Evolutionary conservation across 2,888 invertebrate genomes (phyloP), one percentile per base, ranked within the genome.

Genomic region (Athripsodes cinereus): DNA sequence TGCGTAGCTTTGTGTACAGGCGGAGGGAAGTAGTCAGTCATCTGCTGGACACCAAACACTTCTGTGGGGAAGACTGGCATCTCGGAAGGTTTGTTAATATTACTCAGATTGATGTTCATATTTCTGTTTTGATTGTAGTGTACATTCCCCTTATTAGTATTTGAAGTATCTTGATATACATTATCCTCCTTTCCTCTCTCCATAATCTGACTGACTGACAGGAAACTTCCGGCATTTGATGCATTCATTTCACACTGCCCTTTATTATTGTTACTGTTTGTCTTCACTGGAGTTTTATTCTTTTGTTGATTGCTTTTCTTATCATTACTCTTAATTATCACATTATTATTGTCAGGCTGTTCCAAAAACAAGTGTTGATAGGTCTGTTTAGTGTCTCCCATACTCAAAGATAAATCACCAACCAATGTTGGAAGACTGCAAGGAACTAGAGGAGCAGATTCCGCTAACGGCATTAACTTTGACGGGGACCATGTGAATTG

Each of bases 151-250:
- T 55, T 56, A 31, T 35, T 52, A 10, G 22, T 10, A 11, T 18
- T 22, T 2, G 35, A 49, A 34, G 52, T 55, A 16, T 56, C 58
- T 16, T 35, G 52, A 11, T 44, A 20, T 10, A 21, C 50, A n/a
- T 35, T 46, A 31, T 72, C 73, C 8, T 67, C 72, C 64, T 78
- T 79, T 63, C 75, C 75, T 62, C 74, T 78, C 63, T 80, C 83
- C 6, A 84, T 82, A 19, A 84, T 68, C 62, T 83, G 83, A 67
- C 83, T 84, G 0, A 84, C 84, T 0, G 83, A 83, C 3, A 84
- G 66, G 62, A 84, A 83, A 53, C 75, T 77, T 26, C 72, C 72
- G 13, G 73, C 71, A 19, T 69, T 71, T 3, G 69, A 65, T 26
- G 26, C 26, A 16, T 40, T 40, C 40, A 40, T 16, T 13, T 40